These are phyloP conservation scores for Sus scrofa DNA, from an alignment of 2,113 vertebrate genomes.

Conservation along the genomic window T2T-Sscrofa CM000817.6:78824001-78824500, in stretches of 20 bases:
- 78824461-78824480: too few relatives aligned
- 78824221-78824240: background rate
- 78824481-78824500: too few relatives aligned
- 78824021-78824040: background rate
- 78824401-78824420: background rate
- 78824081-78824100: background rate
- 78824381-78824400: background rate
- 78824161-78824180: background rate
- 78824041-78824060: background rate
- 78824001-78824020: background rate
- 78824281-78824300: background rate
- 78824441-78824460: background rate
- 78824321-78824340: background rate
- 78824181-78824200: background rate
- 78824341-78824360: background rate
- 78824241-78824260: background rate
- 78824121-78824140: background rate
- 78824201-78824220: background rate
- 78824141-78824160: background rate
- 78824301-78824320: background rate
- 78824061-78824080: background rate
- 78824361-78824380: background rate
- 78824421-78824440: background rate
- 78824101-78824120: background rate
- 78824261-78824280: background rate